Conservation (phyloP, 2,888 invertebrate genomes). For the Aphelenchoides bicaudatus region DNA sequence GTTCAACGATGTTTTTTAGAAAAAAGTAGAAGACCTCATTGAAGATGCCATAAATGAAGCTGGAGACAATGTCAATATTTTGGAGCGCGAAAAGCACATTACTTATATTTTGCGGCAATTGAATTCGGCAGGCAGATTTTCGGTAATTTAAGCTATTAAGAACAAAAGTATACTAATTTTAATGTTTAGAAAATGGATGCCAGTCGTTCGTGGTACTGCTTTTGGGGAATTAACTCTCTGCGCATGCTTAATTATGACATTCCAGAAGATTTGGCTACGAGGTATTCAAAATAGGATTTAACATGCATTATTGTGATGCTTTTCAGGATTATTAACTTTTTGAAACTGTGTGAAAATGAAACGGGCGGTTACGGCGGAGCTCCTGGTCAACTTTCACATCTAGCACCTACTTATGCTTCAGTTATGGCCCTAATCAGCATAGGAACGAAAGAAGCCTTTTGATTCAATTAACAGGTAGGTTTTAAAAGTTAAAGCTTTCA, state of each 20-base stretch:
- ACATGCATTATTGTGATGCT: neutral
- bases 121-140: no score
- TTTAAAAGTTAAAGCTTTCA: slow-evolving; percentile 20
- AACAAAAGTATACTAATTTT: slow-evolving; percentile 6
- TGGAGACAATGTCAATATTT: neutral
- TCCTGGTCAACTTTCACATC: slow-evolving; percentile 83
- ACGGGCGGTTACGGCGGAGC: slow-evolving; percentile 70
- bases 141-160: no score
- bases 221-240: slow-evolving; percentile 90
- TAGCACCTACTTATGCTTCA: slow-evolving; percentile 96
- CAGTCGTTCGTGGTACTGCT: slow-evolving; percentile 91
- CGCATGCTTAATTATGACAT: slow-evolving; percentile 70
- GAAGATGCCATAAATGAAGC: slow-evolving; percentile 1
- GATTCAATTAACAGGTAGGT: slow-evolving; percentile 75
- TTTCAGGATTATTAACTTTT: slow-evolving; percentile 43
- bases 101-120: slow-evolving; percentile 21
- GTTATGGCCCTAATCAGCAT: slow-evolving; percentile 86
- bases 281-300: slow-evolving; percentile 19
- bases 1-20: slow-evolving; percentile 27
- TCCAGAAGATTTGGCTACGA: slow-evolving; percentile 17
- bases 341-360: slow-evolving; percentile 55
- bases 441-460: slow-evolving; percentile 80
- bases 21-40: slow-evolving; percentile 18
- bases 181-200: slow-evolving; percentile 74
- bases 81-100: slow-evolving; percentile 25